These are phyloP conservation scores for Chaetophractus vellerosus DNA, from an alignment of 2,797 vertebrate genomes.

Conservation along the genomic window DNA sequence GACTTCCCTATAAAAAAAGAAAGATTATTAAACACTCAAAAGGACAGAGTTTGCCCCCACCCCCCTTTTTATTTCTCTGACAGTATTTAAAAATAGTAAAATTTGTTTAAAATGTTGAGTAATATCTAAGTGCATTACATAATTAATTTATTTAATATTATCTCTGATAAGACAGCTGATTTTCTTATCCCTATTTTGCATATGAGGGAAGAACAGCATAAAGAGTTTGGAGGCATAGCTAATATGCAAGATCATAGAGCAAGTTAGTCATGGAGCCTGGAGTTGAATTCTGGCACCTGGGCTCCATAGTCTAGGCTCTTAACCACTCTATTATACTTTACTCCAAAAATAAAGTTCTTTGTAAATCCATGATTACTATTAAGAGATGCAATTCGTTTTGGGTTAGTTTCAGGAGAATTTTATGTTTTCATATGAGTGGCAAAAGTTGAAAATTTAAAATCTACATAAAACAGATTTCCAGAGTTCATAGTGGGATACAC, in stretches of 20 bases:
- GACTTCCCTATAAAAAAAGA: constrained; percentile 39
- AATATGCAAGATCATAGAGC: neutral
- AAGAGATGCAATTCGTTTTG: neutral
- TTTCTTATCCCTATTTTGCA: too few relatives aligned
- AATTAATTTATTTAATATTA: neutral
- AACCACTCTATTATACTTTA: neutral
- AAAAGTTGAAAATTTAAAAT: too few relatives aligned
- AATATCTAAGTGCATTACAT: neutral
- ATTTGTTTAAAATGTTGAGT: neutral
- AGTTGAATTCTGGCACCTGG: neutral
- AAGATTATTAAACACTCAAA: constrained; percentile 38
- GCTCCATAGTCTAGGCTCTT: neutral
- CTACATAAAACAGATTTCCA: constrained; percentile 30
- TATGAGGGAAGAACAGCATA: neutral
- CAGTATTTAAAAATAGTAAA: neutral
- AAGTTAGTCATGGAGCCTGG: neutral
- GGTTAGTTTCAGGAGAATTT: constrained; percentile 11
- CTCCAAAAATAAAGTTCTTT: neutral
- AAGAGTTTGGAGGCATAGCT: neutral
- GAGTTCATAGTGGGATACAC: neutral
- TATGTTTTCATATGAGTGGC: neutral
- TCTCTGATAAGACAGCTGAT: neutral
- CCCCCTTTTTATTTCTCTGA: neutral
- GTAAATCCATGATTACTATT: neutral
- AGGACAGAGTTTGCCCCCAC: neutral